These are phyloP conservation scores for Meloidogyne floridensis DNA, from an alignment of 1,140 invertebrate species.

Conservation along the genomic window DNA sequence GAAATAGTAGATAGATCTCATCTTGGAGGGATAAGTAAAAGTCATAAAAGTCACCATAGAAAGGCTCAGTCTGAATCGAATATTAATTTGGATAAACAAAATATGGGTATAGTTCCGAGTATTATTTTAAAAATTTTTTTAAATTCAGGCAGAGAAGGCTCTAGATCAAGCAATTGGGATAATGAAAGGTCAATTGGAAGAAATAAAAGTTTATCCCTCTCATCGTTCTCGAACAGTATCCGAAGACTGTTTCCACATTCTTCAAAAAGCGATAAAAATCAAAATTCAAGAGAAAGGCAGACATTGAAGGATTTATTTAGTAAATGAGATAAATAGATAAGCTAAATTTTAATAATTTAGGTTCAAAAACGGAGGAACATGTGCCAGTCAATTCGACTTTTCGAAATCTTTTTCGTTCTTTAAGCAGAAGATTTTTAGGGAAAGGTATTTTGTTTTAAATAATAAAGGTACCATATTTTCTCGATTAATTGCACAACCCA, in stretches of 20 bases:
- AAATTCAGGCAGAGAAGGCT: neutral
- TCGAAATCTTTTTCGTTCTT: no score
- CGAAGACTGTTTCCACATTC: neutral
- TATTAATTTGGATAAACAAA: neutral
- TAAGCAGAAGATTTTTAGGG: no score
- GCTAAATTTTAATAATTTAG: no score
- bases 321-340: no score
- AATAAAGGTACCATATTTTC: no score
- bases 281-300: neutral
- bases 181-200: neutral
- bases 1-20: neutral
- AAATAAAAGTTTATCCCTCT: neutral
- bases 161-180: neutral
- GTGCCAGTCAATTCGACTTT: no score
- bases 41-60: neutral
- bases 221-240: neutral
- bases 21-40: neutral
- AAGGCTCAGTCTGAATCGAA: neutral
- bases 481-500: no score
- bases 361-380: no score
- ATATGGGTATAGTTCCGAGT: neutral
- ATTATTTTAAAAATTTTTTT: no score
- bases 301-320: no score
- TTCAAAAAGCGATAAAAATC: neutral
- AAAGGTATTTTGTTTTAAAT: no score